A percentile compares a stretch with the other conserved stretches of the same genome.
phyloP scores from a whole-genome alignment of 2,888 invertebrate genomes.

The Tenthredo distinguenda region DNA sequence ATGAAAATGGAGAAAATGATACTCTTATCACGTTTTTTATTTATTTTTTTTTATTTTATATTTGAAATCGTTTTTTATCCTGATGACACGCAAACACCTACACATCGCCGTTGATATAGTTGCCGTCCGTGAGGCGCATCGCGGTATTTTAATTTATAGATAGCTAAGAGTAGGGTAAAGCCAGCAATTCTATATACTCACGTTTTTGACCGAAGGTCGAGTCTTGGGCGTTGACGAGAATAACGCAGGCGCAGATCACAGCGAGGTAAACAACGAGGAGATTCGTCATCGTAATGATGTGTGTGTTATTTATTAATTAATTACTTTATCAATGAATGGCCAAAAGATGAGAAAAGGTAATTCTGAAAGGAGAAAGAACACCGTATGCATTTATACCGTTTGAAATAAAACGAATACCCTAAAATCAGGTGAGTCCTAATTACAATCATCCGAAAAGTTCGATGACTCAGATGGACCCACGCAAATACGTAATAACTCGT shows the following conservation, averaged over 20 bases:
- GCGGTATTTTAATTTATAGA: not conserved
- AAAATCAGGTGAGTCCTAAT: not conserved
- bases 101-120: not conserved
- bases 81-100: not conserved
- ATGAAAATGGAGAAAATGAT: too few species aligned
- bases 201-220: constrained; percentile 70
- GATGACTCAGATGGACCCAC: not conserved
- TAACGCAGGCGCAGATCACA: constrained; percentile 68
- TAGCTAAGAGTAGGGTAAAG: not conserved
- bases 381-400: too few species aligned
- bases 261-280: constrained; percentile 69
- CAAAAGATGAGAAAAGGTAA: constrained; percentile 20
- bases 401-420: not conserved
- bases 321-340: not conserved
- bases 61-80: not conserved
- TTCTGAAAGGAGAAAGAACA: not conserved
- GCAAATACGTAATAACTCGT: not conserved
- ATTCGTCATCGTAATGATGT: constrained; percentile 66
- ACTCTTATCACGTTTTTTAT: not conserved
- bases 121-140: not conserved
- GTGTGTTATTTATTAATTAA: not conserved
- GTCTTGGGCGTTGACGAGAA: constrained; percentile 71
- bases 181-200: constrained; percentile 62
- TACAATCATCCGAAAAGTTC: not conserved
- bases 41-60: not conserved